phyloP scores from a whole-genome alignment of 2,888 invertebrate genomes.

The Hirudinaria manillensis region DNA sequence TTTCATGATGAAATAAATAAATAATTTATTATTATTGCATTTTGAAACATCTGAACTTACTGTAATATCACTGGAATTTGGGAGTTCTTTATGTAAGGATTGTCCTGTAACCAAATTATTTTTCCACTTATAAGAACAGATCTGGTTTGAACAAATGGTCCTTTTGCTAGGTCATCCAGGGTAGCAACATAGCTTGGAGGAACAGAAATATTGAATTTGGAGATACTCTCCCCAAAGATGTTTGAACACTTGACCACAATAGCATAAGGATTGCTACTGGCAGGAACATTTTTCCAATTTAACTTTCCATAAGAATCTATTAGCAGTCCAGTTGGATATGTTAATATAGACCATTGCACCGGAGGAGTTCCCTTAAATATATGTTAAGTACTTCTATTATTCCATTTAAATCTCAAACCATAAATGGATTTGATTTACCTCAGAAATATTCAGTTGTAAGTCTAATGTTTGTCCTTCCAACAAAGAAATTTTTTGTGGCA shows the following conservation, averaged over 20 bases:
- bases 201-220: slow-evolving; percentile 25
- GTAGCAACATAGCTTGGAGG: slow-evolving; percentile 23
- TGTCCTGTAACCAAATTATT: slow-evolving; percentile 20
- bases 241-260: slow-evolving; percentile 21
- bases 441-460: slow-evolving; percentile 21
- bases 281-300: slow-evolving; percentile 21
- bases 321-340: slow-evolving; percentile 21
- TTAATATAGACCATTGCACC: slow-evolving; percentile 22
- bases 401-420: background rate
- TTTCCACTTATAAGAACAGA: slow-evolving; percentile 31
- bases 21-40: background rate
- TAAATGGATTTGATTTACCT: slow-evolving; percentile 17
- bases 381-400: background rate
- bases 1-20: background rate
- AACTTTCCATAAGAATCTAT: slow-evolving; percentile 22
- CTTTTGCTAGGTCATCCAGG: slow-evolving; percentile 26
- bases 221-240: slow-evolving; percentile 12
- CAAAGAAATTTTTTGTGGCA: background rate
- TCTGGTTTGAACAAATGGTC: slow-evolving; percentile 18
- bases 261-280: slow-evolving; percentile 10
- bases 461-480: slow-evolving; percentile 30
- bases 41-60: slow-evolving; percentile 17
- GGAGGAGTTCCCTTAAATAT: slow-evolving; percentile 27
- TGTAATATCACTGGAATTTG: slow-evolving; percentile 27
- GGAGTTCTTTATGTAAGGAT: slow-evolving; percentile 13